Evolutionary conservation across 2,888 invertebrate species (phyloP).

Genomic region (Melieria omissa): DNA sequence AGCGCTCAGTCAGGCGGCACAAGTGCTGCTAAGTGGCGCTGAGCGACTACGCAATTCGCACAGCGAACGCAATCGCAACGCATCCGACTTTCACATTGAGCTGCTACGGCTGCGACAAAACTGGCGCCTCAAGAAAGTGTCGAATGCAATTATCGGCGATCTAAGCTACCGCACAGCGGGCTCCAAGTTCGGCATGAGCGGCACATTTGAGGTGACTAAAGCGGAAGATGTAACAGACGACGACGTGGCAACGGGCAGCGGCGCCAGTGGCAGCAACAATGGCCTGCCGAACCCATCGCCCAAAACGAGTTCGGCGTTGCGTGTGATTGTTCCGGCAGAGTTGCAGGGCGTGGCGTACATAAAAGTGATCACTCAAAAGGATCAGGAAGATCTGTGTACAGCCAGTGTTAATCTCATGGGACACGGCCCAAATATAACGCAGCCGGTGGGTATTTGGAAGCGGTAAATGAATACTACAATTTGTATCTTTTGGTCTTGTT

Average conservation of each 20-base stretch:
- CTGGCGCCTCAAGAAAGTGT: slow-evolving; percentile 96
- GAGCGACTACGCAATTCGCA: slow-evolving; percentile 86
- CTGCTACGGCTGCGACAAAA: slow-evolving; percentile 88
- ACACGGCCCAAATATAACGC: slow-evolving; percentile 77
- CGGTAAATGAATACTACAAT: not conserved
- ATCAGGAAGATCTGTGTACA: slow-evolving; percentile 90
- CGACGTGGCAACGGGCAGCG: slow-evolving; percentile 63
- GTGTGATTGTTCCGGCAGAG: slow-evolving; percentile 93
- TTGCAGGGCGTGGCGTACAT: slow-evolving; percentile 96
- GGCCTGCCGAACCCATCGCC: slow-evolving; percentile 71
- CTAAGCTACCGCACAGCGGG: slow-evolving; percentile 96
- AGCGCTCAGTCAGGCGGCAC: slow-evolving; percentile 86
- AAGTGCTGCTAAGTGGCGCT: slow-evolving; percentile 85
- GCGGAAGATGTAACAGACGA: slow-evolving; percentile 73
- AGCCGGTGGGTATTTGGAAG: slow-evolving; percentile 64
- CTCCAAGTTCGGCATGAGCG: slow-evolving; percentile 92
- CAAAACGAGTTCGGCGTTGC: slow-evolving; percentile 79
- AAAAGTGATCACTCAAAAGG: slow-evolving; percentile 94
- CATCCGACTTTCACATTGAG: slow-evolving; percentile 93
- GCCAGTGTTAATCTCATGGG: slow-evolving; percentile 83
- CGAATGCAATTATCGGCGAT: slow-evolving; percentile 94
- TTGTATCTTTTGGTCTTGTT: slow-evolving; percentile 9
- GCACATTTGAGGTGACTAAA: slow-evolving; percentile 95
- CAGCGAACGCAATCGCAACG: slow-evolving; percentile 82
- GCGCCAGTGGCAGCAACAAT: slow-evolving; percentile 67